Conservation (phyloP, 1,140 invertebrate genomes). For the Homarus americanus region DNA sequence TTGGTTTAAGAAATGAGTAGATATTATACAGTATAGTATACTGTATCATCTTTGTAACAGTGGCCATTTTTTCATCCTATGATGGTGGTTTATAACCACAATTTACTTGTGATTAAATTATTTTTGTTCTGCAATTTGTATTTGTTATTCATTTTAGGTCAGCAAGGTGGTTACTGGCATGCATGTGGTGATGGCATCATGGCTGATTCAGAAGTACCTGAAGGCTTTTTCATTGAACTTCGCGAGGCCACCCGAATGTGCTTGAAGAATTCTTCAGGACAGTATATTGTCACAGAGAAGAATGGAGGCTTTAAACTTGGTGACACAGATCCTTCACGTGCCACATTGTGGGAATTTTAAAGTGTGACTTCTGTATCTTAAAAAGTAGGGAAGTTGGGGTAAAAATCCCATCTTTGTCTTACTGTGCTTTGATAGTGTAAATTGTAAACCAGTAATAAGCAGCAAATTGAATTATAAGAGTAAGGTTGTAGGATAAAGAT, state of each 20-base stretch:
- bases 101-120: too few relatives aligned
- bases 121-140: too few relatives aligned
- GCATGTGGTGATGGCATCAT: constrained; percentile 91
- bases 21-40: background rate
- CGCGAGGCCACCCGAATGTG: constrained; percentile 93
- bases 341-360: constrained; percentile 97
- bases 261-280: constrained; percentile 88
- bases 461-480: constrained; percentile 2
- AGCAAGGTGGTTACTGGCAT: constrained; percentile 96
- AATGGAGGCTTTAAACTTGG: constrained; percentile 94
- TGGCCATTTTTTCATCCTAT: too few relatives aligned
- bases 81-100: too few relatives aligned
- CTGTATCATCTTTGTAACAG: too few relatives aligned
- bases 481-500: constrained; percentile 32
- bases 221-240: constrained; percentile 94
- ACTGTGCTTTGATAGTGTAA: background rate
- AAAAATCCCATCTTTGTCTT: background rate
- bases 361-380: background rate
- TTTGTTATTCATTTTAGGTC: constrained; percentile 81
- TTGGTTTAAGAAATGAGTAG: too few relatives aligned
- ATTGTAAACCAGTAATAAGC: background rate
- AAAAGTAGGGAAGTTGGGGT: background rate
- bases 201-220: constrained; percentile 90
- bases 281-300: constrained; percentile 94
- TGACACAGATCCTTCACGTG: constrained; percentile 86